Evolutionary conservation across 1,140 invertebrate species (phyloP).

Genomic region (Orius insidiosus): DNA sequence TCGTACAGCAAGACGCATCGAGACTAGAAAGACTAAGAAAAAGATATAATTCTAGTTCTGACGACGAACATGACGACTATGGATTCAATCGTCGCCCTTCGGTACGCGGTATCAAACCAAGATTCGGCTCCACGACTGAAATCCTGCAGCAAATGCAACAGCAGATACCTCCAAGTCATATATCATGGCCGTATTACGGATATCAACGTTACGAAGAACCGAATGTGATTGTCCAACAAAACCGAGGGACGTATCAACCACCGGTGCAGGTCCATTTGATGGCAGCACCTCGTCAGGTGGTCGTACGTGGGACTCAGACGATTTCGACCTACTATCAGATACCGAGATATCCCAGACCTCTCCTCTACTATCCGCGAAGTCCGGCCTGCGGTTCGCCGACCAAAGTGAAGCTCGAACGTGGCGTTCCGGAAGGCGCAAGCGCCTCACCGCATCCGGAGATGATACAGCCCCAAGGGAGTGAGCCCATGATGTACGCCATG

Average conservation of each 20-base stretch:
- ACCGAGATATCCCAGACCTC: slow-evolving; percentile 21
- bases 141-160: slow-evolving; percentile 64
- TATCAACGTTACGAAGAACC: slow-evolving; percentile 9
- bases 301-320: slow-evolving; percentile 28
- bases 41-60: slow-evolving; percentile 39
- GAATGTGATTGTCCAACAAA: slow-evolving; percentile 10
- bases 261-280: slow-evolving; percentile 25
- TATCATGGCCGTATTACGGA: slow-evolving; percentile 46
- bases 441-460: slow-evolving; percentile 21
- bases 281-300: slow-evolving; percentile 23
- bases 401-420: slow-evolving; percentile 23
- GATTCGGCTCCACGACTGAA: slow-evolving; percentile 60
- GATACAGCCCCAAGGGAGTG: slow-evolving; percentile 4
- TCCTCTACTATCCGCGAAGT: slow-evolving; percentile 25
- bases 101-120: slow-evolving; percentile 53
- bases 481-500: slow-evolving; percentile 30
- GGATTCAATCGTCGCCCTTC: slow-evolving; percentile 75
- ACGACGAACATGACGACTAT: slow-evolving; percentile 72
- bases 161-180: slow-evolving; percentile 38
- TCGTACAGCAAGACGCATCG: slow-evolving; percentile 64
- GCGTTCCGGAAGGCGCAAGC: slow-evolving; percentile 26
- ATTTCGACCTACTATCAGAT: slow-evolving; percentile 19
- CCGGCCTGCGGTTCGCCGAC: slow-evolving; percentile 27
- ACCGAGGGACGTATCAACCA: slow-evolving; percentile 26
- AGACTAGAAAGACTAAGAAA: slow-evolving; percentile 63